A percentile compares a stretch with the other conserved stretches of the same genome.
Evolutionary conservation across 2,113 vertebrate species (phyloP).

Genomic region (Lagopus leucura): DNA sequence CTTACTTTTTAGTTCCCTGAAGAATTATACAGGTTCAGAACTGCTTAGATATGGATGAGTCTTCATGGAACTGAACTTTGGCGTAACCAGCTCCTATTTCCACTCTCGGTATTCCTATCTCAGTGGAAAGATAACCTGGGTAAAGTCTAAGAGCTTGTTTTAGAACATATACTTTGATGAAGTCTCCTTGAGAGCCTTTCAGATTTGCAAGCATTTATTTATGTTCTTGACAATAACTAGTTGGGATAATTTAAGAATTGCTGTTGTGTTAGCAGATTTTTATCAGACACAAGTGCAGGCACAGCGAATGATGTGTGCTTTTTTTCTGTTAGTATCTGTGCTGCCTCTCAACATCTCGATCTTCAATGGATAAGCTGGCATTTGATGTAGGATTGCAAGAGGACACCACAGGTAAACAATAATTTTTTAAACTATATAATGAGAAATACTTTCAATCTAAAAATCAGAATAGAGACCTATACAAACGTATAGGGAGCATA

Average conservation of each 20-base stretch:
- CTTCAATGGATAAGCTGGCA: slow-evolving; percentile 95
- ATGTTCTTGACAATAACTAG: neutral
- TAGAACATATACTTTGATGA: neutral
- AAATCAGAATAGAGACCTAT: neutral
- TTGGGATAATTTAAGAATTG: neutral
- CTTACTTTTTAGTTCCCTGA: neutral
- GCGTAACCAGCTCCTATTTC: neutral
- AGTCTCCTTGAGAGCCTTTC: neutral
- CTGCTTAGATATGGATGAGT: neutral
- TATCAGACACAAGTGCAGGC: neutral
- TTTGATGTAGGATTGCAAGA: slow-evolving; percentile 97
- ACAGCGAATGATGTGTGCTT: neutral
- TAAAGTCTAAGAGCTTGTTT: neutral
- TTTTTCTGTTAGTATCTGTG: slow-evolving; percentile 87
- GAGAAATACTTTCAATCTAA: neutral
- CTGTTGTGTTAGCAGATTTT: neutral
- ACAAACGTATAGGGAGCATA: neutral
- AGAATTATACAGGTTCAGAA: neutral
- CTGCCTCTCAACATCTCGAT: slow-evolving; percentile 93
- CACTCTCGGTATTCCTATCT: neutral
- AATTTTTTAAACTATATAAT: neutral
- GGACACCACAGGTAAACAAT: slow-evolving; percentile 87
- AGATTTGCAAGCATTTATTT: neutral
- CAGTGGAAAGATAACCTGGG: neutral
- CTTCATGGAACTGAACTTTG: neutral